phyloP scores from a whole-genome alignment of 2,113 vertebrate genomes.

The Ptyas mucosa region DNA sequence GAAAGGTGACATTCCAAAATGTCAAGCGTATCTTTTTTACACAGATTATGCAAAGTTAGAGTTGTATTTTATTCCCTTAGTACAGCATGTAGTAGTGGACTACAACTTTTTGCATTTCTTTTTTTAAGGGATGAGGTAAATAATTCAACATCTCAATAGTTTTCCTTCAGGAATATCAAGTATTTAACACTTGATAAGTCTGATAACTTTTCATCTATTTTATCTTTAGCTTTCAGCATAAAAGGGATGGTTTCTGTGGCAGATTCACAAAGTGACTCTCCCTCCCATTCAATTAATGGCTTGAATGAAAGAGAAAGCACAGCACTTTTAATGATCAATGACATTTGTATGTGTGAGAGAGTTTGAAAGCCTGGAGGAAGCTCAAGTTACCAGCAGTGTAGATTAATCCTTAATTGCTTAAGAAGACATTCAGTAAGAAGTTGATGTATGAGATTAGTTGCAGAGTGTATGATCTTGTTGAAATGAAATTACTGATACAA shows the following conservation, averaged over 20 bases:
- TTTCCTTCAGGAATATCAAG: conserved; percentile 64
- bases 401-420: conserved; percentile 58
- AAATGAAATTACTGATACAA: conserved; percentile 56
- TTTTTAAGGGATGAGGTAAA: conserved; percentile 73
- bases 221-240: conserved; percentile 56
- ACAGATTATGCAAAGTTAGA: conserved; percentile 84
- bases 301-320: conserved; percentile 68
- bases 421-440: conserved; percentile 56
- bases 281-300: conserved; percentile 60
- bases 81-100: conserved; percentile 80
- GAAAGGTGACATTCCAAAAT: conserved; percentile 84
- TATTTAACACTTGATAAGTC: conserved; percentile 66
- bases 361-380: conserved; percentile 66
- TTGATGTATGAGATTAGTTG: conserved; percentile 51
- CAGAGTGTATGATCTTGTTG: conserved; percentile 60
- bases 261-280: conserved; percentile 66
- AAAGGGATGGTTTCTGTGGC: conserved; percentile 63
- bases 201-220: conserved; percentile 64
- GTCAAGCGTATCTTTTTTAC: conserved; percentile 84
- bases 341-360: conserved; percentile 51
- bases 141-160: conserved; percentile 69
- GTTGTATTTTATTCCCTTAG: conserved; percentile 81
- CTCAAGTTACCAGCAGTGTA: conserved; percentile 61
- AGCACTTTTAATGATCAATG: conserved; percentile 73
- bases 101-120: conserved; percentile 69